Conservation (phyloP, 2,888 invertebrate genomes). For the Euphydryas editha region DNA sequence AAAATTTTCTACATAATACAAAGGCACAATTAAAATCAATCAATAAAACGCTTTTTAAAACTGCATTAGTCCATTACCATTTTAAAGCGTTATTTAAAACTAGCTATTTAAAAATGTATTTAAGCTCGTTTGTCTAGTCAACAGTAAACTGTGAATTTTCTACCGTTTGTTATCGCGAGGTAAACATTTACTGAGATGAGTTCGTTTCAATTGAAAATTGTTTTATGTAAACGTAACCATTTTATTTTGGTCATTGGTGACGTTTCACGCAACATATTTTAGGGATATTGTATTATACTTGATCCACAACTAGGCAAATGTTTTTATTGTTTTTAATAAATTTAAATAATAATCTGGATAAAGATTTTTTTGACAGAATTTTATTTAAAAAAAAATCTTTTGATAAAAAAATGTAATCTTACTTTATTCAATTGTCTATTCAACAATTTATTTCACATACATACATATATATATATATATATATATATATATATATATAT, state of each 20-base stretch:
- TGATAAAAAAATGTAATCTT: too few species aligned
- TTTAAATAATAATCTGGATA: too few species aligned
- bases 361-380: too few species aligned
- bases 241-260: neutral
- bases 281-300: neutral
- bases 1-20: neutral
- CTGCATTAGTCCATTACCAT: neutral
- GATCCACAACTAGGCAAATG: too few species aligned
- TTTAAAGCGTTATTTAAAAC: conserved; percentile 23
- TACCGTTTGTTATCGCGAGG: conserved; percentile 61
- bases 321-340: too few species aligned
- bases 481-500: too few species aligned
- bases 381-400: too few species aligned
- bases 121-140: conserved; percentile 52
- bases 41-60: neutral
- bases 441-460: too few species aligned
- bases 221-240: conserved; percentile 12
- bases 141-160: conserved; percentile 62
- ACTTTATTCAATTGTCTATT: too few species aligned
- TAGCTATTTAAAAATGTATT: conserved; percentile 47
- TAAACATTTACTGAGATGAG: conserved; percentile 60
- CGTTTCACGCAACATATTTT: neutral
- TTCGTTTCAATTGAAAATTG: conserved; percentile 15
- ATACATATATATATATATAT: too few species aligned
- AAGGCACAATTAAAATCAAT: neutral